Percentiles rank a stretch among this genome's conserved stretches.
These are phyloP conservation scores for Smithornis capensis DNA, from an alignment of 2,113 vertebrate species.

Conservation along the genomic window DNA sequence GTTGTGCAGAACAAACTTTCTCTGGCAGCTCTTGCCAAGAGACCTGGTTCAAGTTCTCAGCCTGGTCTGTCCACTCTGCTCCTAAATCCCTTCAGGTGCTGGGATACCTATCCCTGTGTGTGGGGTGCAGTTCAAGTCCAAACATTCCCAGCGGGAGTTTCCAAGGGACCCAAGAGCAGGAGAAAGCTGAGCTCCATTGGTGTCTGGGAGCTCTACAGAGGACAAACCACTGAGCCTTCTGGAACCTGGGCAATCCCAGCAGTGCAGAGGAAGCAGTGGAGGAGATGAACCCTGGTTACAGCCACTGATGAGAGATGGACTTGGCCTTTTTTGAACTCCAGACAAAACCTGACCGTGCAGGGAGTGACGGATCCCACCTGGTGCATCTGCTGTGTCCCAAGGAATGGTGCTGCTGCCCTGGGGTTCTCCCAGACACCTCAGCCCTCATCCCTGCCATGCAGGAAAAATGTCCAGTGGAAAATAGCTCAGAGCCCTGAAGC, in stretches of 20 bases:
- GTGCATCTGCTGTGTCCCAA: background rate
- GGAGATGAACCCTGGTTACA: background rate
- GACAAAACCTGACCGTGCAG: background rate
- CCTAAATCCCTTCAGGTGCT: background rate
- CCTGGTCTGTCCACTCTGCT: background rate
- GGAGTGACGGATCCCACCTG: fast-evolving
- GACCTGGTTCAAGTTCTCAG: background rate
- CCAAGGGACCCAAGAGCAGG: too few relatives aligned
- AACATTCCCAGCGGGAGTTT: background rate
- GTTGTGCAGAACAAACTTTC: background rate
- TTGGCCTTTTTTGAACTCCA: background rate
- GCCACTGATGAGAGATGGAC: background rate
- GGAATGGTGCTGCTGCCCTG: background rate
- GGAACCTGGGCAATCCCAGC: background rate
- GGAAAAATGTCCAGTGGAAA: background rate
- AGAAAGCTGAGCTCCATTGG: background rate
- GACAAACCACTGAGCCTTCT: background rate
- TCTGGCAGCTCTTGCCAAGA: background rate
- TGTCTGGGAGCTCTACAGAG: background rate
- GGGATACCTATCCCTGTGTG: background rate
- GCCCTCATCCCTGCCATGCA: background rate
- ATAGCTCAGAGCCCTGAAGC: background rate
- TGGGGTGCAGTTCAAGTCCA: background rate
- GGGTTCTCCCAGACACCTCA: background rate
- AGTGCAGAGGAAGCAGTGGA: background rate